Base-by-base conservation (phyloP, 1,140 invertebrate genomes). In the Chrysoperla carnea region DNA sequence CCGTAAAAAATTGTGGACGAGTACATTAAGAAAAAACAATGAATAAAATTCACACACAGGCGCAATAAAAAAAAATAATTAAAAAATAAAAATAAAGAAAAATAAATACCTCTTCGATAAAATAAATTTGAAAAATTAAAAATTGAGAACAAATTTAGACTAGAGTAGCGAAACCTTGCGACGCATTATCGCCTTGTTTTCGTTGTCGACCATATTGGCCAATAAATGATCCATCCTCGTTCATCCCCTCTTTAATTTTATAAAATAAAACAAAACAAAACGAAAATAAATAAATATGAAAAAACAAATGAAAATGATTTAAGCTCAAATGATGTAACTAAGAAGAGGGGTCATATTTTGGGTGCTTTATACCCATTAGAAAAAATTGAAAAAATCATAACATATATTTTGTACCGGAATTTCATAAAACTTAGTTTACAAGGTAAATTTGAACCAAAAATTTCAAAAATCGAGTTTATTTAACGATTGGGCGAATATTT, bases 171-270 rank as follows among this genome's bases (percentile, higher is more conserved):
- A 82, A 82, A 52, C 76, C 80, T 62, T 78, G 76, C 46, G 81
- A 81, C 56, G 78, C 79, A 47, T 79, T 78, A 63, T 83, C 81
- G 33, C 64, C 70, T 56, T 68, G 69, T 49, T 58, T 58, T 56
- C 71, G 69, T 59, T 82, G 78, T 54, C 80, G 76, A 52, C 86
- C 86, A 69, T 91, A 93, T 64, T 88, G 84, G 52, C 92, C 91
- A 69, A 97, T 96, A 72, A 97, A 97, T 51, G 91, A 95, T 50
- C 92, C 93, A 69, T 97, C 92, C 73, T 97, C 93, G 71, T 91
- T 94, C 83, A 96, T 88, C 65, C 84, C 85, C 67, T 82, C 78
- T 78, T 60, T 45, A 48, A 50, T 23, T 23, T 23, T 23, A 23
- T 38, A 56, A 54, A 56, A 47, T 51, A 49, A 47, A 46, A 33